phyloP scores from a whole-genome alignment of 2,113 vertebrate genomes.

The Megaptera novaeangliae region DNA sequence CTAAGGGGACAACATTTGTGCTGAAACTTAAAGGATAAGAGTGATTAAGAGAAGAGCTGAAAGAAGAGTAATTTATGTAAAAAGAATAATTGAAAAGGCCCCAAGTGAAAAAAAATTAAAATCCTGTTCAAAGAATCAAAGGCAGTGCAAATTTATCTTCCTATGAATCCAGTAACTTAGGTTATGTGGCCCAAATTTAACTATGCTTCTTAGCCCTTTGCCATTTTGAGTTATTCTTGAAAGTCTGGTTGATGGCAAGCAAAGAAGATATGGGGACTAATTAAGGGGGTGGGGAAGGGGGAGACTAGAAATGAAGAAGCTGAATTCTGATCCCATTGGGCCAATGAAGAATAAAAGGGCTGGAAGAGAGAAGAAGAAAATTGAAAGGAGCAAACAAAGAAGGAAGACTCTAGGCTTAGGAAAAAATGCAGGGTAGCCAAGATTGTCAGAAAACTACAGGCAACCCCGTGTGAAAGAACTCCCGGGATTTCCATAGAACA shows the following conservation, averaged over 20 bases:
- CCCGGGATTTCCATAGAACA: conserved; percentile 23
- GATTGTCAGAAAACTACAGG: neutral
- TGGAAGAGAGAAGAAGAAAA: neutral
- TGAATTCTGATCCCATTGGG: neutral
- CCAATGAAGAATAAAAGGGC: neutral
- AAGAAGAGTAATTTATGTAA: neutral
- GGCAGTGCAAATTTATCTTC: neutral
- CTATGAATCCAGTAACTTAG: neutral
- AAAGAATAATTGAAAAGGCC: neutral
- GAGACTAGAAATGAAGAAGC: neutral
- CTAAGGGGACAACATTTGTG: neutral
- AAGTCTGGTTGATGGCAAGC: neutral
- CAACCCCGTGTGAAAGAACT: neutral
- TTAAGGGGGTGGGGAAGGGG: no score
- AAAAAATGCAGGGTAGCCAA: neutral
- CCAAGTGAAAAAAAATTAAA: neutral
- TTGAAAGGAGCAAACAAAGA: neutral
- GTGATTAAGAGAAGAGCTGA: neutral
- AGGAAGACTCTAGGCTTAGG: neutral
- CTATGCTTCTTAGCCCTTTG: neutral
- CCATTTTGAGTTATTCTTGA: neutral
- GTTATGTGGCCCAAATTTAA: neutral
- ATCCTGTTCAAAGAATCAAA: neutral
- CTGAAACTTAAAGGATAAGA: neutral
- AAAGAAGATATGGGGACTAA: neutral